Evolutionary conservation across 37 sponge, comb jelly and placozoan genomes (phyloP).

Genomic region (Haliclona indistincta): DNA sequence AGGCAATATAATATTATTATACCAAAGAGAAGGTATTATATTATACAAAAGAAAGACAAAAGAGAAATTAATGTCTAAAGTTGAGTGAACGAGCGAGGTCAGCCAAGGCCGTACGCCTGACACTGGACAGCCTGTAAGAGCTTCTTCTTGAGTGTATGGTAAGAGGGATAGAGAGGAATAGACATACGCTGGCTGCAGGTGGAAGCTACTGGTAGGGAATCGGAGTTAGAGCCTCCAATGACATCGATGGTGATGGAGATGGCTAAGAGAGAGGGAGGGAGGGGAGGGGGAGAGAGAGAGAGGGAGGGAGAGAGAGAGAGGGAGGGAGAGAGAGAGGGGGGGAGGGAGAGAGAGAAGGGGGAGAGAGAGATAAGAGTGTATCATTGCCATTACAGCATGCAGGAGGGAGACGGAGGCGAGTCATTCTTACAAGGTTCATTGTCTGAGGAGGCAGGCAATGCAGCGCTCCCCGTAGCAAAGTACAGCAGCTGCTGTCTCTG

Average conservation of each 20-base stretch:
- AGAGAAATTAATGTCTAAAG: too few relatives aligned
- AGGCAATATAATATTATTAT: too few relatives aligned
- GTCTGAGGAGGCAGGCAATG: constrained; percentile 52
- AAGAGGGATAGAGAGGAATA: constrained; percentile 86
- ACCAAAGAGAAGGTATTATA: too few relatives aligned
- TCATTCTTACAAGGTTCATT: constrained; percentile 1
- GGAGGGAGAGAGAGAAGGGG: background rate
- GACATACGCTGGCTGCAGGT: constrained; percentile 91
- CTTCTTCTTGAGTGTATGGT: constrained; percentile 80
- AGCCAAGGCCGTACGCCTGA: constrained; percentile 81
- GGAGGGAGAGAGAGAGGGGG: constrained; percentile 24
- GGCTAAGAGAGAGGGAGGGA: constrained; percentile 22
- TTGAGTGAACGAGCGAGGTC: background rate
- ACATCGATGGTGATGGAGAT: constrained; percentile 63
- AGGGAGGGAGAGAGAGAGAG: constrained; percentile 15
- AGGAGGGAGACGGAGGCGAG: background rate
- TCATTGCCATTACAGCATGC: background rate
- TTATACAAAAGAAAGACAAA: too few relatives aligned
- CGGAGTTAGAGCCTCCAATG: constrained; percentile 49
- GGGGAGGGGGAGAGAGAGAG: background rate
- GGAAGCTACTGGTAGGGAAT: constrained; percentile 87
- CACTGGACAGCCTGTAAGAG: constrained; percentile 85
- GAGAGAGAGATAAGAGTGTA: background rate
- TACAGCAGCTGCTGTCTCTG: constrained; percentile 95
- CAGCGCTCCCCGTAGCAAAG: constrained; percentile 91